Evolutionary conservation across 2,888 invertebrate genomes (phyloP).

Genomic region (Bembecia ichneumoniformis): DNA sequence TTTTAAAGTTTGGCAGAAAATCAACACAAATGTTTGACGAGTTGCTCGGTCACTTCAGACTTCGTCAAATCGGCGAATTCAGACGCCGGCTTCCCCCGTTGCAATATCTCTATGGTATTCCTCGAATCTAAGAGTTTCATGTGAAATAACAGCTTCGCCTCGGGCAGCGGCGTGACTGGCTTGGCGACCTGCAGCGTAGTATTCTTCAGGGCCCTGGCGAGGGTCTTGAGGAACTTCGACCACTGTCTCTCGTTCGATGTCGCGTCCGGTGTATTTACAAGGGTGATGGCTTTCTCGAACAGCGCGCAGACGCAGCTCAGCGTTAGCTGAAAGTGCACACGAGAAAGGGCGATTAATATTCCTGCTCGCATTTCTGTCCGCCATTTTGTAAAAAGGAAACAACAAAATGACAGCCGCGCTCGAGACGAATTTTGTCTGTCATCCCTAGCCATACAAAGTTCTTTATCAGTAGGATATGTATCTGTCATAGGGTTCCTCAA

Average conservation of each 20-base stretch:
- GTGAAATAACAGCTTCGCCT: slow-evolving; percentile 34
- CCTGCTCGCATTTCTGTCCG: too few relatives aligned
- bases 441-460: too few relatives aligned
- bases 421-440: too few relatives aligned
- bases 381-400: too few relatives aligned
- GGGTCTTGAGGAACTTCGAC: slow-evolving; percentile 67
- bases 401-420: too few relatives aligned
- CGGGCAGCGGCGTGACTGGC: slow-evolving; percentile 33
- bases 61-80: slow-evolving; percentile 54
- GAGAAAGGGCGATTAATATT: too few relatives aligned
- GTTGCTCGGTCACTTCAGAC: slow-evolving; percentile 40
- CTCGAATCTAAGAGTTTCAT: slow-evolving; percentile 49
- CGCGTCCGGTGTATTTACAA: slow-evolving; percentile 52
- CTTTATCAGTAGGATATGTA: too few relatives aligned
- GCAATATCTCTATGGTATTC: slow-evolving; percentile 53
- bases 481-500: too few relatives aligned
- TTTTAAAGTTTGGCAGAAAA: too few relatives aligned
- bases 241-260: slow-evolving; percentile 62
- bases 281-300: slow-evolving; percentile 38
- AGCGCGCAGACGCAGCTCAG: slow-evolving; percentile 51
- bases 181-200: slow-evolving; percentile 38
- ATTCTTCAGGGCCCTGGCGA: slow-evolving; percentile 58
- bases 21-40: slow-evolving; percentile 55
- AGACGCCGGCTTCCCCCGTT: slow-evolving; percentile 43
- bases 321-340: slow-evolving; percentile 38